Percentiles rank a stretch among this genome's conserved stretches.
phyloP scores from a whole-genome alignment of 2,888 invertebrate species.

The Rosalia funebris region DNA sequence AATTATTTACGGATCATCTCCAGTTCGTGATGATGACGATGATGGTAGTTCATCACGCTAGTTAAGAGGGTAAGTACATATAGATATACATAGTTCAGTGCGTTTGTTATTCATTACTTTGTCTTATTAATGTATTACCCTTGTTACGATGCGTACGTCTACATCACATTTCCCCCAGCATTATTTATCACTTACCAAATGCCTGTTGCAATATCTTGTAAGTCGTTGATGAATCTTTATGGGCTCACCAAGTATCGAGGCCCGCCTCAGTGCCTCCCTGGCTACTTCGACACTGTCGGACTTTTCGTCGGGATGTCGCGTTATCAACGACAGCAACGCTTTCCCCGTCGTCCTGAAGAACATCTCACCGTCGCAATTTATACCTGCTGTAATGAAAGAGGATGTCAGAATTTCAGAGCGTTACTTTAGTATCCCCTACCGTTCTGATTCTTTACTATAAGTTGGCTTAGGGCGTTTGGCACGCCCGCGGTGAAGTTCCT shows the following conservation, averaged over 20 bases:
- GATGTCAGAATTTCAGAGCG: no score
- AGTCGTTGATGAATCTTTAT: conserved; percentile 73
- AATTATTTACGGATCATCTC: no score
- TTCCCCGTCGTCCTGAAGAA: conserved; percentile 76
- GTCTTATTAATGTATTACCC: no score
- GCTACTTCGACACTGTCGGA: conserved; percentile 74
- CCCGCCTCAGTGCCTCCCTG: conserved; percentile 72
- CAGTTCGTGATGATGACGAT: no score
- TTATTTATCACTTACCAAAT: conserved; percentile 71
- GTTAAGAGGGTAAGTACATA: no score
- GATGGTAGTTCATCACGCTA: no score
- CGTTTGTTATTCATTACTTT: no score
- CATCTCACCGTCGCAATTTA: conserved; percentile 73
- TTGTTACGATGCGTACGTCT: no score
- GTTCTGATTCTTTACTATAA: conserved; percentile 59
- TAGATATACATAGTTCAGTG: no score
- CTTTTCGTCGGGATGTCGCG: conserved; percentile 67
- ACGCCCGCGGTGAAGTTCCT: conserved; percentile 60
- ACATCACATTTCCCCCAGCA: no score
- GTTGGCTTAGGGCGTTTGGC: conserved; percentile 58
- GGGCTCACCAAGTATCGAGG: conserved; percentile 73
- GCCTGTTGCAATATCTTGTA: conserved; percentile 75
- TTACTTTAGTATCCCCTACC: conserved; percentile 54
- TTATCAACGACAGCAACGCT: conserved; percentile 74
- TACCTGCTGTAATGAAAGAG: conserved; percentile 51